These are phyloP conservation scores for Galbula dea DNA, from an alignment of 2,113 vertebrate species.

Conservation along the genomic window DNA sequence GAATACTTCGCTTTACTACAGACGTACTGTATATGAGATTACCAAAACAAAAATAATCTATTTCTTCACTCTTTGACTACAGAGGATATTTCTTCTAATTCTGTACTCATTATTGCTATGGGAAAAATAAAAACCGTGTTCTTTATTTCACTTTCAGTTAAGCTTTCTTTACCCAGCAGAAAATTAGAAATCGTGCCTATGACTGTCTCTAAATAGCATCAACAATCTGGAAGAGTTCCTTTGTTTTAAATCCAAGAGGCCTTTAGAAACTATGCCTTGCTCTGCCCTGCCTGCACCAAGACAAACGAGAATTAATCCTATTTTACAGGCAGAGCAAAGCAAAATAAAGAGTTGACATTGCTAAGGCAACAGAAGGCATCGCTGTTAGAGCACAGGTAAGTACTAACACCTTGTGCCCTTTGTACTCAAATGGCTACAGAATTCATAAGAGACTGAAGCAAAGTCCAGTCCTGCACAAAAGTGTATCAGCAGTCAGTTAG, in stretches of 20 bases:
- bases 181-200: neutral
- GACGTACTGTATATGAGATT: neutral
- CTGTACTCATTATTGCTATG: neutral
- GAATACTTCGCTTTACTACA: neutral
- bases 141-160: neutral
- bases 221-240: neutral
- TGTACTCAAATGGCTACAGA: neutral
- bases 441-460: neutral
- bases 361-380: neutral
- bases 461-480: neutral
- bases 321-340: neutral
- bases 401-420: neutral
- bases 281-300: neutral
- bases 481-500: neutral
- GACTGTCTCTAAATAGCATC: neutral
- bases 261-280: neutral
- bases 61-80: neutral
- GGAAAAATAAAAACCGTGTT: neutral
- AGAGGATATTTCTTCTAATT: neutral
- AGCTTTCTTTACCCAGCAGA: neutral
- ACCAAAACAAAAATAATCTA: neutral
- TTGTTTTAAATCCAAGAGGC: neutral
- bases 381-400: neutral
- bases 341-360: neutral
- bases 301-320: neutral